Evolutionary conservation across 2,113 vertebrate species (phyloP).

Genomic region (Cottus gobio): DNA sequence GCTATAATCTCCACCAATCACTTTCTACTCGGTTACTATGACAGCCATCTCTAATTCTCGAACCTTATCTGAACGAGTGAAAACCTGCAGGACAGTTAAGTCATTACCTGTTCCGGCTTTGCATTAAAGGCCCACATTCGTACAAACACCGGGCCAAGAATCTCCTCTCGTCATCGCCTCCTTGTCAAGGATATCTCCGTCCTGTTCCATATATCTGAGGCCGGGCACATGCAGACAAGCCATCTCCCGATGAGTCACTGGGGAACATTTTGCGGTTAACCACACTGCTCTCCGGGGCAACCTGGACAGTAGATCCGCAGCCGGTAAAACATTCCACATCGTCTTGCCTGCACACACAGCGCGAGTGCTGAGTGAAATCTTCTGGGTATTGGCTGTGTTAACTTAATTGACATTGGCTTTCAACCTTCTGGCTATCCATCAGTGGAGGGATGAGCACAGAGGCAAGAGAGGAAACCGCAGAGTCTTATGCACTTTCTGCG

Average conservation of each 20-base stretch:
- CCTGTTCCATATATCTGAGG: constrained; percentile 63
- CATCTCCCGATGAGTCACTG: constrained; percentile 63
- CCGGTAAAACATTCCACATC: constrained; percentile 67
- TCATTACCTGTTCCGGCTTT: constrained; percentile 36
- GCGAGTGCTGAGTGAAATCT: constrained; percentile 69
- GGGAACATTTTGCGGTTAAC: constrained; percentile 74
- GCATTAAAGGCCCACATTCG: constrained; percentile 63
- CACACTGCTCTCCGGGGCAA: constrained; percentile 56
- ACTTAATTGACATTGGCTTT: constrained; percentile 78
- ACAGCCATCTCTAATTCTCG: constrained; percentile 42
- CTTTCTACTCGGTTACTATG: constrained; percentile 54
- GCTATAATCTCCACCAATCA: constrained; percentile 52
- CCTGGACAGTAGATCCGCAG: constrained; percentile 67
- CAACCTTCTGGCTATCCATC: constrained; percentile 75
- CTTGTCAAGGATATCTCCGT: constrained; percentile 67
- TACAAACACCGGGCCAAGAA: constrained; percentile 58
- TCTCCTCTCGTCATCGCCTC: constrained; percentile 20
- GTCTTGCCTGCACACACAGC: constrained; percentile 47
- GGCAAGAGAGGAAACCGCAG: constrained; percentile 52
- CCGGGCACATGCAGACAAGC: constrained; percentile 69
- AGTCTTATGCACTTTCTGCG: constrained; percentile 53
- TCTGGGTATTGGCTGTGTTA: constrained; percentile 75
- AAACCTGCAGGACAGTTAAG: constrained; percentile 33
- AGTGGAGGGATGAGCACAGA: constrained; percentile 53
- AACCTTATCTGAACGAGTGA: constrained; percentile 30